A percentile compares a stretch with the other conserved stretches of the same genome.
Evolutionary conservation across 2,797 vertebrate species (phyloP).

Genomic region (Esox masquinongy): DNA sequence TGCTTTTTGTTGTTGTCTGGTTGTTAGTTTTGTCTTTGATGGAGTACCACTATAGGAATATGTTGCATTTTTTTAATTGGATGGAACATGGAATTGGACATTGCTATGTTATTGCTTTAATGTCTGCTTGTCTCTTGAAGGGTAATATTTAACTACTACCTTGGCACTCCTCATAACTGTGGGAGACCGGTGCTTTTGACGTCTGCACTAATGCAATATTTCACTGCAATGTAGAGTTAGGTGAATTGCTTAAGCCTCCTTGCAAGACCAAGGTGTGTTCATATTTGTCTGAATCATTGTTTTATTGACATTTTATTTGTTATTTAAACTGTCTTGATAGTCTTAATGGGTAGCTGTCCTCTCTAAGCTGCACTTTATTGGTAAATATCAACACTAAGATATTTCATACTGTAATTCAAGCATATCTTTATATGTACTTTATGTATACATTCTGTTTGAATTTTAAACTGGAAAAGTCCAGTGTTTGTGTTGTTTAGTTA

Average conservation of each 20-base stretch:
- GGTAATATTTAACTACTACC: conserved; percentile 20
- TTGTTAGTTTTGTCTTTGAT: conserved; percentile 38
- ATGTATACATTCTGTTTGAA: conserved; percentile 40
- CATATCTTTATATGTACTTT: conserved; percentile 48
- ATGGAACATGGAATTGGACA: conserved; percentile 41
- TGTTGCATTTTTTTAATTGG: conserved; percentile 43
- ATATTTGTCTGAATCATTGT: conserved; percentile 42
- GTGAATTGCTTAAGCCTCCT: conserved; percentile 52
- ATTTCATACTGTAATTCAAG: conserved; percentile 46
- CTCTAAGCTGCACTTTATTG: conserved; percentile 43
- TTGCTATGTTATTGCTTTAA: conserved; percentile 58
- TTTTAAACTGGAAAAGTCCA: conserved; percentile 18
- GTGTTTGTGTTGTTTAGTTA: conserved; percentile 27
- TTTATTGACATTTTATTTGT: conserved; percentile 23
- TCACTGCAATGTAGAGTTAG: conserved; percentile 32
- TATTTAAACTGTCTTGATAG: background rate
- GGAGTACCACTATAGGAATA: conserved; percentile 44
- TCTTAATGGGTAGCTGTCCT: conserved; percentile 41
- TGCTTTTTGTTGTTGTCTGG: conserved; percentile 54
- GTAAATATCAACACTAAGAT: conserved; percentile 32
- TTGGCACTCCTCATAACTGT: conserved; percentile 48
- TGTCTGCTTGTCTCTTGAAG: conserved; percentile 1
- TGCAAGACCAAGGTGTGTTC: conserved; percentile 50
- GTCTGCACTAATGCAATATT: conserved; percentile 49
- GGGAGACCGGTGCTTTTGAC: conserved; percentile 46